A percentile compares a stretch with the other conserved stretches of the same genome.
Conservation (phyloP, 2,797 vertebrate species). For the Melanotaenia boesemani region DNA sequence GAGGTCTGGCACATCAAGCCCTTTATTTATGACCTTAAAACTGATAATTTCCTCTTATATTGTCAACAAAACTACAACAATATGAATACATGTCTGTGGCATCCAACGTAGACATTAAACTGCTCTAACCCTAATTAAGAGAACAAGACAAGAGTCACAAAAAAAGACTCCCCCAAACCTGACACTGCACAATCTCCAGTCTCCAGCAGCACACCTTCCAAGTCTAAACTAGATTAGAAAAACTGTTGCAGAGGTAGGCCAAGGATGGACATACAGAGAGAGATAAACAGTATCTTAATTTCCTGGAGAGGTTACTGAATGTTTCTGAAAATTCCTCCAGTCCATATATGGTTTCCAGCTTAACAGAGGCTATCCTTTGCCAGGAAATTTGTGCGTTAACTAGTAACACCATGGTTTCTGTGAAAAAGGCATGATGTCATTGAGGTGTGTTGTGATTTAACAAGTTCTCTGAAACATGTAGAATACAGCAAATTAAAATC, state of each 20-base stretch:
- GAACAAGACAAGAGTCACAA: neutral
- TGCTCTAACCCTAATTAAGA: neutral
- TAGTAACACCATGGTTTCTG: neutral
- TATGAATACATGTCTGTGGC: neutral
- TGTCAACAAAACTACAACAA: neutral
- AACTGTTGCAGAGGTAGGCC: neutral
- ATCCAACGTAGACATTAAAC: neutral
- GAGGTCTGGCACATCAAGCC: neutral
- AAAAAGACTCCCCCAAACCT: neutral
- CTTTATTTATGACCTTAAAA: neutral
- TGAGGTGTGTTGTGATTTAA: constrained; percentile 1
- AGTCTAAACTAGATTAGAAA: neutral
- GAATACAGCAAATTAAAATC: neutral
- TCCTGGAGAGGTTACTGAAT: neutral
- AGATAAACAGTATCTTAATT: neutral
- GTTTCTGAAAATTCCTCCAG: neutral
- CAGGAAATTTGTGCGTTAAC: constrained; percentile 14
- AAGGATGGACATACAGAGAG: neutral
- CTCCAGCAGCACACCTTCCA: neutral
- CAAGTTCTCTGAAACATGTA: neutral
- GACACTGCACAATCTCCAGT: neutral
- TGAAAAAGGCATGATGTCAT: neutral
- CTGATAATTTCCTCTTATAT: neutral
- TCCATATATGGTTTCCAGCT: neutral
- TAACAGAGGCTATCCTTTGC: neutral